Percentiles rank a stretch among this genome's conserved stretches.
Conservation (phyloP, 2,797 vertebrate genomes). For the Gymnodraco acuticeps region DNA sequence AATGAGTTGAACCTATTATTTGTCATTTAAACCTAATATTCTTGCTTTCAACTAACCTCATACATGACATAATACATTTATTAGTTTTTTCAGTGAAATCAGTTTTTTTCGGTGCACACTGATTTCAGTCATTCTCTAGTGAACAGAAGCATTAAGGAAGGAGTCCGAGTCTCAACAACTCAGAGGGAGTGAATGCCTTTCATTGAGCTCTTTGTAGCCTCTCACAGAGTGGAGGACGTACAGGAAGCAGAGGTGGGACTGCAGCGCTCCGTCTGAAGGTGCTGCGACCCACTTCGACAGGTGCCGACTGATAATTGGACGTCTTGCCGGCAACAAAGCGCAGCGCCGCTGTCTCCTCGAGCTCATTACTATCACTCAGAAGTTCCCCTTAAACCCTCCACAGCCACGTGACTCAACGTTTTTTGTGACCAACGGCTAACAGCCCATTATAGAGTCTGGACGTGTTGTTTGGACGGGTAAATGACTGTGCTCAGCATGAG, state of each 20-base stretch:
- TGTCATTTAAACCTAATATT: too few species aligned
- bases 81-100: too few species aligned
- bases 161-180: constrained; percentile 1
- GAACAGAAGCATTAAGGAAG: not conserved
- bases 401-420: constrained; percentile 45
- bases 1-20: too few species aligned
- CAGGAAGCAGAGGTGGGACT: constrained; percentile 48
- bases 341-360: constrained; percentile 69
- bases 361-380: constrained; percentile 84
- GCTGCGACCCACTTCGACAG: constrained; percentile 72
- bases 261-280: constrained; percentile 50
- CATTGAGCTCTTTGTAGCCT: constrained; percentile 14
- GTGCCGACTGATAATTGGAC: constrained; percentile 82
- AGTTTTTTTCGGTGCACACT: too few species aligned
- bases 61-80: too few species aligned
- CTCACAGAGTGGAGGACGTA: constrained; percentile 56
- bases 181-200: constrained; percentile 6
- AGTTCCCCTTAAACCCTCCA: constrained; percentile 53
- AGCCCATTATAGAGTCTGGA: constrained; percentile 53
- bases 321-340: constrained; percentile 62
- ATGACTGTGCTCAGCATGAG: constrained; percentile 46
- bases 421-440: constrained; percentile 48
- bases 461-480: constrained; percentile 55
- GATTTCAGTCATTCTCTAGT: not conserved
- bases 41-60: too few species aligned